A percentile compares a stretch with the other conserved stretches of the same genome.
Evolutionary conservation across 2,113 vertebrate genomes (phyloP).

Genomic region (Theristicus caerulescens): DNA sequence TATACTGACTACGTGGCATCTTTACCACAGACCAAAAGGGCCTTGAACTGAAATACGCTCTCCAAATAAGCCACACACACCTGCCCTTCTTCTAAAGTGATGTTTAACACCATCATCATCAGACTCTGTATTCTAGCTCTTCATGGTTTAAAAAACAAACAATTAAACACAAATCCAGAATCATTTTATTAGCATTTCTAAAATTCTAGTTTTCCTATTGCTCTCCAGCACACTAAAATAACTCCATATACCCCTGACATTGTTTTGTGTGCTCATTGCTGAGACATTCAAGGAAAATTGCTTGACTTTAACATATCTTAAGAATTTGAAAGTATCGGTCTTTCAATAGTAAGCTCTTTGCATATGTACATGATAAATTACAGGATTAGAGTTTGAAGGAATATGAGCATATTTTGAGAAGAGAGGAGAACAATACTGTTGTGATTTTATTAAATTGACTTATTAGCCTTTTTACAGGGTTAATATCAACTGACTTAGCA

Average conservation of each 20-base stretch:
- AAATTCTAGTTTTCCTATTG: neutral
- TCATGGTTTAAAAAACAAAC: neutral
- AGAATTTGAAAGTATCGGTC: neutral
- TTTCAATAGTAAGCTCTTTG: neutral
- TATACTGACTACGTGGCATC: neutral
- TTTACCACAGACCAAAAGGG: neutral
- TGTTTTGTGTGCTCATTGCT: neutral
- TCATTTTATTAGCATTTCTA: neutral
- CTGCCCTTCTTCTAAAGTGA: neutral
- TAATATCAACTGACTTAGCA: neutral
- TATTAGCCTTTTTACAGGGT: neutral
- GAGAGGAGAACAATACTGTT: neutral
- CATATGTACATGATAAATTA: accelerated
- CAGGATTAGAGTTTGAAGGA: neutral
- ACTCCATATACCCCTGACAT: neutral
- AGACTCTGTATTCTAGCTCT: neutral
- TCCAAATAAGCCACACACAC: neutral
- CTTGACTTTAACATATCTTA: neutral
- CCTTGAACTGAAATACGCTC: neutral
- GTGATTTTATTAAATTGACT: neutral
- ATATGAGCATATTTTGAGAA: neutral
- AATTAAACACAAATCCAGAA: neutral
- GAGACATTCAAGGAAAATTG: neutral
- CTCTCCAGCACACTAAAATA: neutral
- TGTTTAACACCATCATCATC: neutral